These are phyloP conservation scores for Parthenolecanium corni DNA, from an alignment of 2,888 invertebrate genomes.

Conservation along the genomic window DNA sequence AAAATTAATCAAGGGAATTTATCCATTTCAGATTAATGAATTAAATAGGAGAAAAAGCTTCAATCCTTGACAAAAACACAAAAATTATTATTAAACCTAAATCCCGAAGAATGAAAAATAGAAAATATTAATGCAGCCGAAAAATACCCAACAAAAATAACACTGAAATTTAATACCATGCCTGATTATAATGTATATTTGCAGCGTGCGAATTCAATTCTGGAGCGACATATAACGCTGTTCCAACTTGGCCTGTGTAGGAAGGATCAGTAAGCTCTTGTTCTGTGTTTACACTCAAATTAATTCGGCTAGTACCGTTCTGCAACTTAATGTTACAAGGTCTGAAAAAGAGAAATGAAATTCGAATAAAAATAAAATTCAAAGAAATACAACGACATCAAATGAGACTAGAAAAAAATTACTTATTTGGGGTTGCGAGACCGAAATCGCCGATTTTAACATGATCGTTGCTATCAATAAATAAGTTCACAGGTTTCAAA, in stretches of 20 bases:
- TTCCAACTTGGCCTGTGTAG: constrained; percentile 78
- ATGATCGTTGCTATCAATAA: constrained; percentile 85
- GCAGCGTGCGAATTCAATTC: constrained; percentile 62
- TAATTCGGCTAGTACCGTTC: not conserved
- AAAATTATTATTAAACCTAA: too few relatives aligned
- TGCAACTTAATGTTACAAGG: not conserved
- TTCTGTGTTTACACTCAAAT: not conserved
- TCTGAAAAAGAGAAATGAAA: too few relatives aligned
- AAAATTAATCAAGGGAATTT: not conserved
- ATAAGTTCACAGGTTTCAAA: constrained; percentile 83
- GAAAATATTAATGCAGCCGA: too few relatives aligned
- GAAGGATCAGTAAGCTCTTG: constrained; percentile 38
- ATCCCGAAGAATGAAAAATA: too few relatives aligned
- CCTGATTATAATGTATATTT: constrained; percentile 56
- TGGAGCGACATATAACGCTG: constrained; percentile 88
- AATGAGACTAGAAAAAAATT: not conserved
- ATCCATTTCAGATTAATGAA: too few relatives aligned
- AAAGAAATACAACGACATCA: not conserved
- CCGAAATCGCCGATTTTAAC: constrained; percentile 98
- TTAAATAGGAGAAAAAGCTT: too few relatives aligned
- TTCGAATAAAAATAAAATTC: not conserved
- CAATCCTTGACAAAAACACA: too few relatives aligned
- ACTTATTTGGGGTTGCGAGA: constrained; percentile 65
- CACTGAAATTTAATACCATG: not conserved
- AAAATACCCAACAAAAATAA: too few relatives aligned